Evolutionary conservation across 2,888 invertebrate species (phyloP), one percentile per base, ranked within the genome.

Genomic region (Caenorhabditis virilis): DNA sequence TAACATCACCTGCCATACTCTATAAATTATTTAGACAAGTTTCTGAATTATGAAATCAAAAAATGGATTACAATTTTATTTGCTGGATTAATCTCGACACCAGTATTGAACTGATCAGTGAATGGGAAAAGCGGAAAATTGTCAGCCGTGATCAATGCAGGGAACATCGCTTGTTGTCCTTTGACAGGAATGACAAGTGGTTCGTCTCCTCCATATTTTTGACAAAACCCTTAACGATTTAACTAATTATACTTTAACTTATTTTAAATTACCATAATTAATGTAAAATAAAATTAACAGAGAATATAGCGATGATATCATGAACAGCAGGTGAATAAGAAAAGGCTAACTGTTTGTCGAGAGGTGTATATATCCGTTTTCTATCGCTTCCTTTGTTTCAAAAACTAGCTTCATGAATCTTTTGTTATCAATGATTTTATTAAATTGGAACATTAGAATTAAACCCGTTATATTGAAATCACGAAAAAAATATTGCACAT

Each of bases 111-210:
- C 53, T 78, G 78, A 43, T 78, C 78, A 11, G 78, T 78, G 61
- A 78, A 78, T 1, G 78, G 78, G 48, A 78, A 78, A 9, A 78
- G 56, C 15, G 78, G 78, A 48, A 78, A 78, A 52, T 78, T 78
- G 48, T 78, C 74, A n/a, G 78, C 66, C n/a, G 78, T 78, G 51
- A 78, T 64, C 3, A 78, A 67, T 11, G 76, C 71, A 6, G 78
- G 78, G 38, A 78, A 78, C 49, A 71, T 66, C 20, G 77, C 74
- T 41, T 72, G 72, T 6, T 62, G 64, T 20, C 75, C 78, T 16
- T 68, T 69, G 22, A 68, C 66, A 4, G 75, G 77, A 16, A 78
- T 71, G 9, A 78, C 74, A n/a, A 78, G 41, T 2, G 78, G 78
- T 41, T 76, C 72, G 55, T 78, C 69, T 30, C 70, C 73, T 27